Evolutionary conservation across 2,113 vertebrate species (phyloP), one percentile per base, ranked within the genome.

Genomic region (Corythaixoides concolor): DNA sequence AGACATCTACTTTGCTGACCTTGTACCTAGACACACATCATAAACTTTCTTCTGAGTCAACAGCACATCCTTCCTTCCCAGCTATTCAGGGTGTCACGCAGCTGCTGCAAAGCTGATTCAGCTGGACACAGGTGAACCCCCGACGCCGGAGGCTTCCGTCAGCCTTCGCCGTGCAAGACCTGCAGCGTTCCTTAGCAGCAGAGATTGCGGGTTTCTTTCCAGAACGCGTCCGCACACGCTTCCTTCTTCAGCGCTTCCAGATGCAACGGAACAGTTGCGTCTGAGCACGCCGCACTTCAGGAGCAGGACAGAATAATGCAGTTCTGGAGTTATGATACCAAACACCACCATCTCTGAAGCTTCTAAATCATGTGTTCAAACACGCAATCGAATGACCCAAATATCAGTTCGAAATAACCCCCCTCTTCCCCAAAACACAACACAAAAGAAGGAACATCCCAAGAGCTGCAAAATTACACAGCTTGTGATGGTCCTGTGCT

Each of bases 11-110:
- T 81, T 41, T 4, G 6, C 60, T 84, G 88, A 90, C 82, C 92
- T 81, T 6, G 26, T 67, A 73, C 69, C 81, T 23, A 78, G 52
- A 32, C 72, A 35, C 43, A 78, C 55, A 11, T 55, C 43, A 47
- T 24, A 81, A 63, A 50, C 70, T 33, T 85, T 74, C 76, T 90
- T 92, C 76, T 70, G 90, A 93, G 70, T 90, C 79, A 92, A 80
- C 59, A 80, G 88, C 92, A 88, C 94, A 66, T 88, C 85, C 79
- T 94, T 88, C 95, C 90, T 95, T 12, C 0, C 15, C 55, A 69
- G 68, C 85, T 86, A 49, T 81, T 86, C 95, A 81, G 88, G 90
- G 88, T 91, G 79, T 67, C 27, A 1, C 66, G 93, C 62, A 39
- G 70, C 24, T n/a, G 37, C 56, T 62, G 62, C 15, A 11, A 23